A percentile compares a stretch with the other conserved stretches of the same genome.
phyloP scores from a whole-genome alignment of 2,888 invertebrate species.

The Campopleginae sp. region DNA sequence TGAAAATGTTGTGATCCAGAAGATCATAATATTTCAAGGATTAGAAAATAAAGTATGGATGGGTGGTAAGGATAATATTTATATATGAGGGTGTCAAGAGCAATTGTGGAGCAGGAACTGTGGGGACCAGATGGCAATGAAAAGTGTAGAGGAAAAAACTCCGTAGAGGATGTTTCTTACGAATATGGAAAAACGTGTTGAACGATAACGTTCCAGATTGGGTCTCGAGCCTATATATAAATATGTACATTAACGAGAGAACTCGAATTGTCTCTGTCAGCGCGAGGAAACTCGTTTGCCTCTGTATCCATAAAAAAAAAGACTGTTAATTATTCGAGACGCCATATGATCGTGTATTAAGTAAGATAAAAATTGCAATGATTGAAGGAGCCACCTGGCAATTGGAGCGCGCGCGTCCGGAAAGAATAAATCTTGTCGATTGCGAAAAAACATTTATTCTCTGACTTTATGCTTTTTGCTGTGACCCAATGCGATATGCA shows the following conservation, averaged over 20 bases:
- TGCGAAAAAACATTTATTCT: conserved; percentile 19
- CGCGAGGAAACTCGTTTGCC: conserved; percentile 33
- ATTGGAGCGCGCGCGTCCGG: conserved; percentile 9
- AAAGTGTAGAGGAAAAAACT: background rate
- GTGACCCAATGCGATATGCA: conserved; percentile 9
- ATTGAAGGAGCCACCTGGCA: conserved; percentile 6
- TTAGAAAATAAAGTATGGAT: background rate
- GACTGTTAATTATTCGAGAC: conserved; percentile 8
- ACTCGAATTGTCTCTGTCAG: background rate
- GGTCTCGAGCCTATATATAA: background rate
- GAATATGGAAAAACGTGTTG: conserved; percentile 48
- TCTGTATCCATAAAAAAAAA: conserved; percentile 13
- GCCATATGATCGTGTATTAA: conserved; percentile 12
- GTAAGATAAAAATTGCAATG: conserved; percentile 35
- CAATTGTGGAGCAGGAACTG: background rate
- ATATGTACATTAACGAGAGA: background rate
- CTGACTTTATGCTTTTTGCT: background rate
- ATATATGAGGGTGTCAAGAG: background rate
- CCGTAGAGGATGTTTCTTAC: conserved; percentile 5
- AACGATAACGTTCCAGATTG: conserved; percentile 9
- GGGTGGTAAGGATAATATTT: conserved; percentile 9
- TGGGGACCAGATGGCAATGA: conserved; percentile 42
- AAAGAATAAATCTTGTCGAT: conserved; percentile 25
- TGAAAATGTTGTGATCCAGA: background rate
- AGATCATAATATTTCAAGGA: conserved; percentile 6